A percentile compares a stretch with the other conserved stretches of the same genome.
phyloP scores from a whole-genome alignment of 1,140 invertebrate species.

The Daktulosphaira vitifoliae region DNA sequence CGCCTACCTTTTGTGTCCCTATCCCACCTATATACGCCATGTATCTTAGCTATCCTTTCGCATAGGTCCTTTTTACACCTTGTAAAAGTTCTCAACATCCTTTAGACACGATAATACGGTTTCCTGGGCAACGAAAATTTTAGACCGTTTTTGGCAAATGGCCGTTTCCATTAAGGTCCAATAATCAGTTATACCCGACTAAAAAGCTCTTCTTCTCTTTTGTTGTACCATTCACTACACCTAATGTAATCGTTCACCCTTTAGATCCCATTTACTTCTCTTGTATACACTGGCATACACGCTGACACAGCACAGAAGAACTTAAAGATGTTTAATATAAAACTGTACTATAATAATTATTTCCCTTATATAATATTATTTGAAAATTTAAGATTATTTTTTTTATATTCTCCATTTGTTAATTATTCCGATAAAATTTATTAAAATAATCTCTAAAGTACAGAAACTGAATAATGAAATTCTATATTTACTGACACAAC shows the following conservation, averaged over 20 bases:
- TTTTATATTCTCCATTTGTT: no score
- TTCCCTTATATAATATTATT: no score
- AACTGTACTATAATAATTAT: no score
- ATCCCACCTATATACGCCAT: no score
- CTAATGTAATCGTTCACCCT: neutral
- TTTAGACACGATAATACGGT: constrained; percentile 1
- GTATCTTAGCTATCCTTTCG: neutral
- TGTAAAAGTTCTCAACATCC: constrained; percentile 30
- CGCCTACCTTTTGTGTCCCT: neutral
- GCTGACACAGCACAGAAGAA: no score
- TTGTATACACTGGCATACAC: neutral
- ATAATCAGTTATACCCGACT: constrained; percentile 31
- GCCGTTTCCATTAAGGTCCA: constrained; percentile 32
- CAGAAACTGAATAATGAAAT: no score
- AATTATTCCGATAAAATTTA: no score
- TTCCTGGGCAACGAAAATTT: constrained; percentile 21
- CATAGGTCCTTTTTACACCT: constrained; percentile 20
- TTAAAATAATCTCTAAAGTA: no score
- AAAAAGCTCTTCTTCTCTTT: constrained; percentile 31
- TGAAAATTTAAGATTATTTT: no score
- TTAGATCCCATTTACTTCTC: constrained; percentile 14
- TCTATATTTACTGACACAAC: no score
- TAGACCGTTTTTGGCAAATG: constrained; percentile 29
- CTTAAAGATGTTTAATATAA: no score
- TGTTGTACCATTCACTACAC: constrained; percentile 3